Percentiles rank a stretch among this genome's conserved stretches.
Conservation (phyloP, 2,113 vertebrate genomes). For the Chroicocephalus ridibundus region DNA sequence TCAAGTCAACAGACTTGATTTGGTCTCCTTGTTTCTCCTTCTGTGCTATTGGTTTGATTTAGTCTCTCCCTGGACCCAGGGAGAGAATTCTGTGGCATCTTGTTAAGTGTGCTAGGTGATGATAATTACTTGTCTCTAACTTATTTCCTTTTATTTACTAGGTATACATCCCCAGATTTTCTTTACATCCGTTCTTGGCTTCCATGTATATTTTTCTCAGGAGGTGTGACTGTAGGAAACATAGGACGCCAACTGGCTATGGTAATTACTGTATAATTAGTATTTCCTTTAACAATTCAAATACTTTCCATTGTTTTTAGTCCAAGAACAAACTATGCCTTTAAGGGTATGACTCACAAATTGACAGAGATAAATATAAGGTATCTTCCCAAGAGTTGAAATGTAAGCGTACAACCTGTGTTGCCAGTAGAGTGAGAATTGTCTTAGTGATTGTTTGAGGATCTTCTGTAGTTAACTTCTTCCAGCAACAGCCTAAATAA, state of each 20-base stretch:
- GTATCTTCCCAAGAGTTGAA: background rate
- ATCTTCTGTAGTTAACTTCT: background rate
- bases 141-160: constrained; percentile 36
- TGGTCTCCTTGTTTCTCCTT: background rate
- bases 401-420: background rate
- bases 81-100: background rate
- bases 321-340: constrained; percentile 46
- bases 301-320: background rate
- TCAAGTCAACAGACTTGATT: background rate
- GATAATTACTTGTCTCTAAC: background rate
- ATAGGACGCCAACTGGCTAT: constrained; percentile 97
- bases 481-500: background rate
- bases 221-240: constrained; percentile 97
- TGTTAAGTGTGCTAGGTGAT: background rate
- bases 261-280: constrained; percentile 75
- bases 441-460: background rate
- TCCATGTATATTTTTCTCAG: constrained; percentile 98
- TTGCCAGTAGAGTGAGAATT: background rate
- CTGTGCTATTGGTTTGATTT: background rate
- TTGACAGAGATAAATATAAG: background rate
- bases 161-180: constrained; percentile 96
- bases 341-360: constrained; percentile 32
- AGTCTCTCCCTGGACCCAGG: background rate
- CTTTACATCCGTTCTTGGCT: constrained; percentile 98
- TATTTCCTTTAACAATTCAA: constrained; percentile 3